Conservation (phyloP, 2,797 vertebrate species). For the Clarias platycephalus region DNA sequence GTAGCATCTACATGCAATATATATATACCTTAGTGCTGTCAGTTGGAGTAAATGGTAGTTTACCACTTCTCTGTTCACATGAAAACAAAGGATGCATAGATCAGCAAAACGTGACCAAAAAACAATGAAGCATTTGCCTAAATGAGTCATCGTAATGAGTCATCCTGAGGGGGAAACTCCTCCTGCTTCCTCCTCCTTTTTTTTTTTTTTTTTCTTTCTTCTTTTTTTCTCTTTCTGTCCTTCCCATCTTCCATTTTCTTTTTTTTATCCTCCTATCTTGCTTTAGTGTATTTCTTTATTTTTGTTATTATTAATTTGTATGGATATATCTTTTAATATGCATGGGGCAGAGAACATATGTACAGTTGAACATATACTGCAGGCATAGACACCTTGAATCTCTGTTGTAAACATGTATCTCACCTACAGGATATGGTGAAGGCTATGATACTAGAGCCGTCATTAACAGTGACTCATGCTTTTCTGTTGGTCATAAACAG, state of each 20-base stretch:
- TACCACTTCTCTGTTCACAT: slow-evolving; percentile 56
- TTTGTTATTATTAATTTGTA: not conserved
- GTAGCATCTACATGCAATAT: not conserved
- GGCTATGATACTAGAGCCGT: not conserved
- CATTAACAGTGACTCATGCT: slow-evolving; percentile 25
- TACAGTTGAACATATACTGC: not conserved
- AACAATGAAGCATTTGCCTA: slow-evolving; percentile 72
- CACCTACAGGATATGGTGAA: not conserved
- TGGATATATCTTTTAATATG: not conserved
- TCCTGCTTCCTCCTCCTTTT: slow-evolving; percentile 64
- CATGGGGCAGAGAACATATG: not conserved
- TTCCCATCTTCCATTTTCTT: slow-evolving; percentile 41
- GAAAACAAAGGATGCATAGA: slow-evolving; percentile 64
- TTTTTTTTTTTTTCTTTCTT: slow-evolving; percentile 11
- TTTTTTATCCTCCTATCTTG: slow-evolving; percentile 19
- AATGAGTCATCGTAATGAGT: slow-evolving; percentile 73
- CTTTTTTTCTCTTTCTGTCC: slow-evolving; percentile 42
- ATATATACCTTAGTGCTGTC: not conserved
- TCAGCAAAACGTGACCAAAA: slow-evolving; percentile 75
- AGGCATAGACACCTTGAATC: not conserved
- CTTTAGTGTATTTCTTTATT: slow-evolving; percentile 4
- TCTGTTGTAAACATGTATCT: not conserved
- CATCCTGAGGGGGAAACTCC: slow-evolving; percentile 72
- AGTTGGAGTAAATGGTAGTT: slow-evolving; percentile 20
- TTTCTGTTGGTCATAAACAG: slow-evolving; percentile 13